These are phyloP conservation scores for Ornithorhynchus anatinus DNA, from an alignment of 2,113 vertebrate species.

Conservation along the genomic window DNA sequence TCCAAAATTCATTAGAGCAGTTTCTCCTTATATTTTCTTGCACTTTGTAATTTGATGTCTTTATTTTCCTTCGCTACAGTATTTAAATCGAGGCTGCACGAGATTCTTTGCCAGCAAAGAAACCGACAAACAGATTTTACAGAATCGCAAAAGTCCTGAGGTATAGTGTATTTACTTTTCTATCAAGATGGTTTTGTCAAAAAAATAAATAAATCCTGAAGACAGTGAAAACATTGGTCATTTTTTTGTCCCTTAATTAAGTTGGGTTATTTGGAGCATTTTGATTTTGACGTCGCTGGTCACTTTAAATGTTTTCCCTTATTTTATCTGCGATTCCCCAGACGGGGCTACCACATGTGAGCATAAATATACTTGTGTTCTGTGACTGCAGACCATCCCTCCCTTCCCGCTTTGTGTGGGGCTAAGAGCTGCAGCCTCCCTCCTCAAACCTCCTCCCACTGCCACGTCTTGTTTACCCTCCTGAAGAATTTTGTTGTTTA, in stretches of 20 bases:
- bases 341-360: too few relatives aligned
- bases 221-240: not conserved
- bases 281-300: not conserved
- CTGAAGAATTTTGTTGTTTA: too few relatives aligned
- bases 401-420: too few relatives aligned
- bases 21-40: not conserved
- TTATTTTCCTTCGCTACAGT: constrained; percentile 71
- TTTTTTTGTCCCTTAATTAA: constrained; percentile 2
- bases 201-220: not conserved
- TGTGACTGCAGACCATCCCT: too few relatives aligned
- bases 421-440: too few relatives aligned
- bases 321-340: too few relatives aligned
- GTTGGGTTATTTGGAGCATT: not conserved
- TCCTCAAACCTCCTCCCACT: too few relatives aligned
- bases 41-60: not conserved
- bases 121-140: constrained; percentile 88
- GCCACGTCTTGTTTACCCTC: too few relatives aligned
- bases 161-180: constrained; percentile 67
- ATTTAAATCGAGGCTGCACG: constrained; percentile 95
- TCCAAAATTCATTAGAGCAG: not conserved
- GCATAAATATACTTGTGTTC: too few relatives aligned
- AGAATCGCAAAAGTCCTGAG: constrained; percentile 96
- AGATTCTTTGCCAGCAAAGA: constrained; percentile 94
- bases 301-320: not conserved
- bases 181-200: too few relatives aligned